Evolutionary conservation across 2,888 invertebrate genomes (phyloP).

Genomic region (Tubiluchus corallicola): DNA sequence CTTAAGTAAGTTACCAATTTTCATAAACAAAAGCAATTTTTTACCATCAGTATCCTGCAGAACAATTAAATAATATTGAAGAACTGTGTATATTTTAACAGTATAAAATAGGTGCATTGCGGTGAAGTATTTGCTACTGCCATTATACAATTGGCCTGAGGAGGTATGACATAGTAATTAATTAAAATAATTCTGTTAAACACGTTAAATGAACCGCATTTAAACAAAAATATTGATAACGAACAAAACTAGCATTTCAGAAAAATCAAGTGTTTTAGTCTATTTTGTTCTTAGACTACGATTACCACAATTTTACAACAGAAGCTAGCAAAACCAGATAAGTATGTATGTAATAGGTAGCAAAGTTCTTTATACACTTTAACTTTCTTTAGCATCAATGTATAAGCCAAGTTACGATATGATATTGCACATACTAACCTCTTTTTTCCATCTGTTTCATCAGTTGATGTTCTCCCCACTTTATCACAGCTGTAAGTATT

Average conservation of each 20-base stretch:
- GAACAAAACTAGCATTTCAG: constrained; percentile 4
- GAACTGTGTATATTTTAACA: too few relatives aligned
- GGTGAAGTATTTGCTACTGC: too few relatives aligned
- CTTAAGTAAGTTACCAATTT: too few relatives aligned
- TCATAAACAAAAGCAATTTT: too few relatives aligned
- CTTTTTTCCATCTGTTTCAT: constrained; percentile 63
- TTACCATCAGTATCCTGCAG: too few relatives aligned
- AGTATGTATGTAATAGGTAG: neutral
- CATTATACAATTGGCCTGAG: constrained; percentile 11
- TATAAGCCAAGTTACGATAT: too few relatives aligned
- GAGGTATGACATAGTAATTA: constrained; percentile 10
- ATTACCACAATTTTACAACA: neutral
- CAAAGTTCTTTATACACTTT: neutral
- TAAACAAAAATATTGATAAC: constrained; percentile 6
- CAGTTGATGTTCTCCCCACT: constrained; percentile 73
- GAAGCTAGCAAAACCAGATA: constrained; percentile 10
- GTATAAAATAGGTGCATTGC: too few relatives aligned
- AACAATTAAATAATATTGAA: too few relatives aligned
- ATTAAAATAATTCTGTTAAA: constrained; percentile 2
- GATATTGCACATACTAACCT: constrained; percentile 29
- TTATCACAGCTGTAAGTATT: constrained; percentile 61
- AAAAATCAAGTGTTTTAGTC: neutral
- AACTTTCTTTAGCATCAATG: too few relatives aligned
- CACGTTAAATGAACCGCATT: constrained; percentile 6
- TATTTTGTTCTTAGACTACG: neutral